A percentile compares a stretch with the other conserved stretches of the same genome.
These are phyloP conservation scores for Dolomedes plantarius DNA, from an alignment of 2,888 invertebrate genomes.

Conservation along the genomic window DNA sequence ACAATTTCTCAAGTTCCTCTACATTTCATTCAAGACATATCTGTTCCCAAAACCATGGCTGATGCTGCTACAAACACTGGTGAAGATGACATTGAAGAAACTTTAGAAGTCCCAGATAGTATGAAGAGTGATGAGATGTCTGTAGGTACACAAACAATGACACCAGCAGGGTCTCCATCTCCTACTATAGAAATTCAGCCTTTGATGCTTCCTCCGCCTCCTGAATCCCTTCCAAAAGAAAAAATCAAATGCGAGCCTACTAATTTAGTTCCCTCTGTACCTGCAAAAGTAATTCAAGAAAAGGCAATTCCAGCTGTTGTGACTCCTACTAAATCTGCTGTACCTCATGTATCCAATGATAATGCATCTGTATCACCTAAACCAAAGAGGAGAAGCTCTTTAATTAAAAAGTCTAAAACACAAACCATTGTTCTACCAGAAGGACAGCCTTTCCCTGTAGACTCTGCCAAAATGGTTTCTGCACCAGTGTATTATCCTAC, in stretches of 20 bases:
- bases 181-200: constrained; percentile 35
- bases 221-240: background rate
- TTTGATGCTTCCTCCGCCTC: constrained; percentile 1
- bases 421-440: background rate
- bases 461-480: constrained; percentile 63
- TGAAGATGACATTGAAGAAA: constrained; percentile 70
- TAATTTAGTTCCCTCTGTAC: background rate
- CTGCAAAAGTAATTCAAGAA: background rate
- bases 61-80: constrained; percentile 73
- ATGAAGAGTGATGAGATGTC: constrained; percentile 66
- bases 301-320: constrained; percentile 1
- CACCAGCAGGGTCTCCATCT: constrained; percentile 61
- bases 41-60: constrained; percentile 61
- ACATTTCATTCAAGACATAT: constrained; percentile 62
- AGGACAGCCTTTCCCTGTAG: constrained; percentile 42
- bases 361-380: constrained; percentile 37
- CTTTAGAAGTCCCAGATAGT: constrained; percentile 34
- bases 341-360: background rate
- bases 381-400: constrained; percentile 42
- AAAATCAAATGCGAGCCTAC: background rate
- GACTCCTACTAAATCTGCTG: background rate
- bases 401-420: constrained; percentile 28
- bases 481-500: constrained; percentile 90
- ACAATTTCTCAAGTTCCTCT: constrained; percentile 65
- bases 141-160: constrained; percentile 71